phyloP scores from a whole-genome alignment of 2,113 vertebrate species.

The Carettochelys insculpta region DNA sequence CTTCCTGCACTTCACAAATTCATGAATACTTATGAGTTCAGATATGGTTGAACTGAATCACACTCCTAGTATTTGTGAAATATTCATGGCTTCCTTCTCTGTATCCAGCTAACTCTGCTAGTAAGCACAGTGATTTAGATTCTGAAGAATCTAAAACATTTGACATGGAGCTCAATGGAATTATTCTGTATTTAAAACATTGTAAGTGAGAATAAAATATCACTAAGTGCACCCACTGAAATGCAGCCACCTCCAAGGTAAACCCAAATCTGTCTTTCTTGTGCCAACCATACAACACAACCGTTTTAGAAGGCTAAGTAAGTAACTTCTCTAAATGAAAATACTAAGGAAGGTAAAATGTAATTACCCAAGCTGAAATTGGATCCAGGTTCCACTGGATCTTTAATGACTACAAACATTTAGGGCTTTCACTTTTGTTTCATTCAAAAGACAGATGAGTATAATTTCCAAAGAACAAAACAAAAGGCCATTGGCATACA shows the following conservation, averaged over 20 bases:
- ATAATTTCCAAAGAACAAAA: constrained; percentile 20
- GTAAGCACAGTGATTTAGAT: not conserved
- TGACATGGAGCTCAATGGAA: not conserved
- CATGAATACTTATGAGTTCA: not conserved
- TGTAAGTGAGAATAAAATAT: not conserved
- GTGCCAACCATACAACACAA: not conserved
- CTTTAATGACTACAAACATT: constrained; percentile 48
- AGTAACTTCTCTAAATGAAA: not conserved
- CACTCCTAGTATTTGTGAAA: not conserved
- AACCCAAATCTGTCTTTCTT: not conserved
- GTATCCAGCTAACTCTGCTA: not conserved
- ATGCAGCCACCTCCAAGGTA: rapidly evolving
- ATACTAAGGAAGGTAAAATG: constrained; percentile 2
- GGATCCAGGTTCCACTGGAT: constrained; percentile 23
- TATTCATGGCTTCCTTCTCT: not conserved
- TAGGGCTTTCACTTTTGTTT: constrained; percentile 45
- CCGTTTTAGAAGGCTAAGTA: not conserved
- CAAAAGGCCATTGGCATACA: constrained; percentile 31
- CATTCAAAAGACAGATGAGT: constrained; percentile 54
- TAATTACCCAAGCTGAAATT: constrained; percentile 47
- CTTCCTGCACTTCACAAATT: not conserved
- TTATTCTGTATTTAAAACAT: not conserved
- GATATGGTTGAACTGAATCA: not conserved
- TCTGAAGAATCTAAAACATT: not conserved
- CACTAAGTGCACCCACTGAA: not conserved